Conservation (phyloP, 2,888 invertebrate genomes). For the Sinodicranocentrus sp. region DNA sequence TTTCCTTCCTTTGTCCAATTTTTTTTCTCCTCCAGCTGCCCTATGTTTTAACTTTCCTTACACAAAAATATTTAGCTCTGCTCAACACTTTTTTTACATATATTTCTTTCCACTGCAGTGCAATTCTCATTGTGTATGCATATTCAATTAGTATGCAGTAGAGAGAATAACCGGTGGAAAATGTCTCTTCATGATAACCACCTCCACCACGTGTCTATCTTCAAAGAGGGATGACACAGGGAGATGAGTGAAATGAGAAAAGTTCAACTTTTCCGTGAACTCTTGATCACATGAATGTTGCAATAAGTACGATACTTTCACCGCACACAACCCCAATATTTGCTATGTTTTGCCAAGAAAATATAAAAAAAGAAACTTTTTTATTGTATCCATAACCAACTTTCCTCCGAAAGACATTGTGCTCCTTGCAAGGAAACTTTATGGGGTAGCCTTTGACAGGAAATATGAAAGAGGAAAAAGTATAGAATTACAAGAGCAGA, state of each 20-base stretch:
- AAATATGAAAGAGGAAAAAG: not conserved
- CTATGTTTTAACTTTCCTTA: no score
- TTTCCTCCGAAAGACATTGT: no score
- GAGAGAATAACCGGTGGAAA: not conserved
- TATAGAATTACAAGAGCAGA: not conserved
- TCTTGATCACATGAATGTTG: conserved; percentile 47
- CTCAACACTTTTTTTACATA: no score
- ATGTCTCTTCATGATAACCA: not conserved
- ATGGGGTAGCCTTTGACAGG: no score
- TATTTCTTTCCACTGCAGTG: not conserved
- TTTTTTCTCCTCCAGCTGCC: conserved; percentile 8
- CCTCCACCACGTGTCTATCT: not conserved
- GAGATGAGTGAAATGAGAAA: conserved; percentile 32
- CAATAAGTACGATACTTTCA: conserved; percentile 35
- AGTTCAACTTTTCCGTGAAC: not conserved
- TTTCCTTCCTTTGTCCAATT: not conserved
- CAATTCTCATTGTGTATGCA: conserved; percentile 64
- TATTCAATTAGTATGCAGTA: conserved; percentile 70
- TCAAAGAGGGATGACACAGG: conserved; percentile 1
- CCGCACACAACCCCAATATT: not conserved
- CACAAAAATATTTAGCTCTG: no score
- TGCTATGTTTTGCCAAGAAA: no score
- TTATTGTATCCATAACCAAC: no score
- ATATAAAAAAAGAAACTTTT: no score
- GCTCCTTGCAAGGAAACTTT: no score